Evolutionary conservation across 2,888 invertebrate genomes (phyloP).

Genomic region (Leptinotarsa rubiginosa): DNA sequence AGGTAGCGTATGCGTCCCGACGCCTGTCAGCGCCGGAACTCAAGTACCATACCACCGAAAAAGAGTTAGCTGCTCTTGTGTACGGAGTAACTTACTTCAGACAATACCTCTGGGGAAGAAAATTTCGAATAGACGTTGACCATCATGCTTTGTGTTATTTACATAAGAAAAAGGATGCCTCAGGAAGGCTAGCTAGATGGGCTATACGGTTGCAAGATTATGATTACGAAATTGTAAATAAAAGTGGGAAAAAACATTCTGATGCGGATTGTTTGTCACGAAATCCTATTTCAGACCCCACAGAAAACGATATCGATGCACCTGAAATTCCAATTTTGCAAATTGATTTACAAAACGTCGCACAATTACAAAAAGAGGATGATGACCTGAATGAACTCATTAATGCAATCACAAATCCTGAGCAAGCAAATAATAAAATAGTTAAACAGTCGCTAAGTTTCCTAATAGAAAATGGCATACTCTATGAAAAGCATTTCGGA

Average conservation of each 20-base stretch:
- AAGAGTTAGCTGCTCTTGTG: background rate
- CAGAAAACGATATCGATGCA: background rate
- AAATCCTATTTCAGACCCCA: conserved; percentile 1
- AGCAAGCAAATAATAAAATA: background rate
- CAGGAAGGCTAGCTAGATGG: background rate
- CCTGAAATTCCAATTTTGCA: background rate
- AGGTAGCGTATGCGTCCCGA: too few relatives aligned
- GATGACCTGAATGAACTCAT: background rate
- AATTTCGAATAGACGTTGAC: too few relatives aligned
- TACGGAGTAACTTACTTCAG: too few relatives aligned
- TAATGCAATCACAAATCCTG: too few relatives aligned
- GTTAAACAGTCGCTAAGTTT: conserved; percentile 4
- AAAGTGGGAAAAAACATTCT: conserved; percentile 17
- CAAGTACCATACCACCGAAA: conserved; percentile 1
- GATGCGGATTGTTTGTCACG: conserved; percentile 8
- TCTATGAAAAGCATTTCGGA: conserved; percentile 11
- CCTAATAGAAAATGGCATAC: conserved; percentile 6
- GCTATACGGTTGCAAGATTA: background rate
- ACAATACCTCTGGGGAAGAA: too few relatives aligned
- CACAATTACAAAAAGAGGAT: background rate
- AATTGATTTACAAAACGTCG: too few relatives aligned
- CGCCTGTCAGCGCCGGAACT: conserved; percentile 4
- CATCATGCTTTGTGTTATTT: conserved; percentile 4
- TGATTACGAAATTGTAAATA: background rate
- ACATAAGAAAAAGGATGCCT: conserved; percentile 2